Conservation (phyloP, 2,797 vertebrate genomes). For the Octomys mimax region DNA sequence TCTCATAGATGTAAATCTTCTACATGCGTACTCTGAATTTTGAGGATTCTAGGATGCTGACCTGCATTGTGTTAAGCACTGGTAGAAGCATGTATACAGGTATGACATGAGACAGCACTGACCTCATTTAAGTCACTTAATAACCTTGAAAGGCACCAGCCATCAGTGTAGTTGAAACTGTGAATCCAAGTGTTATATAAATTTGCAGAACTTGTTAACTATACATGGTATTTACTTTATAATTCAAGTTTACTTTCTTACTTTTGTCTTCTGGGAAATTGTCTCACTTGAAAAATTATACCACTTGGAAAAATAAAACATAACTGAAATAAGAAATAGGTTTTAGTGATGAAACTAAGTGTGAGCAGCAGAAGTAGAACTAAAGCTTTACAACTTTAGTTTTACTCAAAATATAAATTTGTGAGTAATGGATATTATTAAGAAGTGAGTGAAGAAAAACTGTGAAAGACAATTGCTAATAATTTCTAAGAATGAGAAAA, state of each 20-base stretch:
- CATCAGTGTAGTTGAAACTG: not conserved
- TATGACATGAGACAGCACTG: fast-evolving
- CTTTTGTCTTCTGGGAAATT: not conserved
- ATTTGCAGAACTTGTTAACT: not conserved
- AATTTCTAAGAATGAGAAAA: not conserved
- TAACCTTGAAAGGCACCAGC: not conserved
- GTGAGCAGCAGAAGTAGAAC: not conserved
- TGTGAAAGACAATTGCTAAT: not conserved
- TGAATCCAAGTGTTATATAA: not conserved
- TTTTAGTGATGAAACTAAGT: not conserved
- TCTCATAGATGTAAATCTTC: not conserved
- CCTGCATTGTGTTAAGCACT: not conserved
- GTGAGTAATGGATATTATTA: not conserved
- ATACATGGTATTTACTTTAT: not conserved
- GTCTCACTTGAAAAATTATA: not conserved
- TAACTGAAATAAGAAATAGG: not conserved
- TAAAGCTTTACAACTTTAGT: not conserved
- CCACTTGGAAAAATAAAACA: not conserved
- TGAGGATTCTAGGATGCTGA: not conserved
- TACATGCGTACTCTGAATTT: not conserved
- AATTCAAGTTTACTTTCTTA: not conserved
- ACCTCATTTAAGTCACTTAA: not conserved
- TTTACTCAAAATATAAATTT: not conserved
- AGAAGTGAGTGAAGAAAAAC: not conserved
- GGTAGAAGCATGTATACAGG: fast-evolving